Conservation (phyloP, 2,797 vertebrate species). For the Danio choprae region DNA sequence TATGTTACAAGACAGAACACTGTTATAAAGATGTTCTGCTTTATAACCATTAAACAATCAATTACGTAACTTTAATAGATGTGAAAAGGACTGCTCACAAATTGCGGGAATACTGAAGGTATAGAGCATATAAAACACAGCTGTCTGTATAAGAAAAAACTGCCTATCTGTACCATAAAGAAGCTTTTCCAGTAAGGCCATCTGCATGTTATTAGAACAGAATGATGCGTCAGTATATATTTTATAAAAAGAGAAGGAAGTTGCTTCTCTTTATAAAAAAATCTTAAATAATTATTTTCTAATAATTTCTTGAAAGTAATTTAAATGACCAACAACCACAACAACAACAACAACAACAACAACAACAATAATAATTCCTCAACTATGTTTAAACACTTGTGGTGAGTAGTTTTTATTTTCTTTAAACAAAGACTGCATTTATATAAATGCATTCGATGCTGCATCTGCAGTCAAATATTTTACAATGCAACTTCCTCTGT, state of each 20-base stretch:
- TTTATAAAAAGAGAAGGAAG: background rate
- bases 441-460: too few species aligned
- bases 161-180: background rate
- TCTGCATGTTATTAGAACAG: slow-evolving; percentile 6
- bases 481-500: too few species aligned
- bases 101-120: slow-evolving; percentile 4
- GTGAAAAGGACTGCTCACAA: background rate
- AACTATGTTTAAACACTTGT: too few species aligned
- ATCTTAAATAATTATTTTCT: too few species aligned
- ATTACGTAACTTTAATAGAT: background rate
- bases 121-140: slow-evolving; percentile 6
- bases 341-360: too few species aligned
- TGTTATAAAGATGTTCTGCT: background rate
- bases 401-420: too few species aligned
- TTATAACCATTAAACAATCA: background rate
- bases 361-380: too few species aligned
- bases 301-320: too few species aligned
- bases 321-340: too few species aligned
- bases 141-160: slow-evolving; percentile 5
- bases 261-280: background rate
- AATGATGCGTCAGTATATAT: background rate
- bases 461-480: too few species aligned
- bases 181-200: background rate
- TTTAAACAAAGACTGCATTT: too few species aligned
- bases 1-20: background rate